phyloP scores from a whole-genome alignment of 2,113 vertebrate genomes.

The Podilymbus podiceps region DNA sequence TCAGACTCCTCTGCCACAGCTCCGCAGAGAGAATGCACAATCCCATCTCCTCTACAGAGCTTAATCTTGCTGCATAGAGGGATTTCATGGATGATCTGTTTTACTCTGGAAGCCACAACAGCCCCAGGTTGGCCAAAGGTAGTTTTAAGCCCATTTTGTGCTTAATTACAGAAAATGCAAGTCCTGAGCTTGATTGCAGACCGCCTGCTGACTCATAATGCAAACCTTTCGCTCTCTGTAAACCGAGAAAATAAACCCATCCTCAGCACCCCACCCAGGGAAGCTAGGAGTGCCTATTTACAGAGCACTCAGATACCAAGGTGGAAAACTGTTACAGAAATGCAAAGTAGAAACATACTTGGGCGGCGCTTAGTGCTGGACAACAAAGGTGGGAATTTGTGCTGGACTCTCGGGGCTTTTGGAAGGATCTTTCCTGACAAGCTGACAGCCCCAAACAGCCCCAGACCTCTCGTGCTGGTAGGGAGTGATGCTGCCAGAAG shows the following conservation, averaged over 20 bases:
- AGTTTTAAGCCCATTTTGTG: not conserved
- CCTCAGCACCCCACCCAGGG: not conserved
- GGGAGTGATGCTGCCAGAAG: not conserved
- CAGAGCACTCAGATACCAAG: not conserved
- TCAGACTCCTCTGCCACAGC: not conserved
- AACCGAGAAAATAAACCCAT: not conserved
- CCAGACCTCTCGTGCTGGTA: not conserved
- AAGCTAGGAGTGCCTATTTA: not conserved
- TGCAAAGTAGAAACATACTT: not conserved
- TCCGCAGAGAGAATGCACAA: not conserved
- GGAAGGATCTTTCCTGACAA: not conserved
- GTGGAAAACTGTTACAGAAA: not conserved
- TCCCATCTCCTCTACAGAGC: not conserved
- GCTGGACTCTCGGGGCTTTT: not conserved
- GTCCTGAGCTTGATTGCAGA: not conserved
- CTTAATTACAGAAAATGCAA: rapidly evolving
- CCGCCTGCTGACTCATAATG: not conserved
- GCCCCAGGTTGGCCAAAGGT: not conserved
- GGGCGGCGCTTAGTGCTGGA: rapidly evolving
- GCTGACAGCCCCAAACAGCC: not conserved
- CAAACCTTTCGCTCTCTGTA: not conserved
- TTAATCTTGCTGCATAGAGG: not conserved
- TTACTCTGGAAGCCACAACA: not conserved
- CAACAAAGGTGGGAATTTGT: not conserved
- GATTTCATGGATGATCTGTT: not conserved